Conservation (phyloP, 2,888 invertebrate genomes). For the Folsomia manolachei region DNA sequence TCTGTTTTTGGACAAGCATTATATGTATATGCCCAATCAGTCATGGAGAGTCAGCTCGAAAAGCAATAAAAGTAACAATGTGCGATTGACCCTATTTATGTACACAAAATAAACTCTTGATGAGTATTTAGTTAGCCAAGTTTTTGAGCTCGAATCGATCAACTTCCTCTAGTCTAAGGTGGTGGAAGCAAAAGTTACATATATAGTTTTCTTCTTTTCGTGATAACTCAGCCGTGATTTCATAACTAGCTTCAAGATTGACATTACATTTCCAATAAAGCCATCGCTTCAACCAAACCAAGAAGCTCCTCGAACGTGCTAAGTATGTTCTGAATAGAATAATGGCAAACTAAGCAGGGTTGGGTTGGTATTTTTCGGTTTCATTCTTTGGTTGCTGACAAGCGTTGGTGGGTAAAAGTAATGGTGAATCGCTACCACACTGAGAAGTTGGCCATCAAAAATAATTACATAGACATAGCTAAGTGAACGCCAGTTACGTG, state of each 20-base stretch:
- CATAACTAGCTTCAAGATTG: not conserved
- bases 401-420: not conserved
- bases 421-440: not conserved
- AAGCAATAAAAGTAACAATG: no score
- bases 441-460: not conserved
- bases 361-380: no score
- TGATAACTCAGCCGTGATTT: not conserved
- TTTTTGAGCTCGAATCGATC: not conserved
- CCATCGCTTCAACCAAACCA: not conserved
- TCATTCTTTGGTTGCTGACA: not conserved
- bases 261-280: not conserved
- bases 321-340: not conserved
- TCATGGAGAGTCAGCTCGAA: no score
- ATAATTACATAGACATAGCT: slow-evolving; percentile 2
- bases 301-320: not conserved
- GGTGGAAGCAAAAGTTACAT: not conserved
- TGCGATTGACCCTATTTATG: no score
- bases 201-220: not conserved
- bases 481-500: not conserved
- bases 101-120: no score
- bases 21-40: no score
- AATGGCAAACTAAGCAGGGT: not conserved
- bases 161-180: no score
- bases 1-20: no score
- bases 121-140: not conserved